These are phyloP conservation scores for Condylura cristata DNA, from an alignment of 2,113 vertebrate genomes.

Conservation along the genomic window DNA sequence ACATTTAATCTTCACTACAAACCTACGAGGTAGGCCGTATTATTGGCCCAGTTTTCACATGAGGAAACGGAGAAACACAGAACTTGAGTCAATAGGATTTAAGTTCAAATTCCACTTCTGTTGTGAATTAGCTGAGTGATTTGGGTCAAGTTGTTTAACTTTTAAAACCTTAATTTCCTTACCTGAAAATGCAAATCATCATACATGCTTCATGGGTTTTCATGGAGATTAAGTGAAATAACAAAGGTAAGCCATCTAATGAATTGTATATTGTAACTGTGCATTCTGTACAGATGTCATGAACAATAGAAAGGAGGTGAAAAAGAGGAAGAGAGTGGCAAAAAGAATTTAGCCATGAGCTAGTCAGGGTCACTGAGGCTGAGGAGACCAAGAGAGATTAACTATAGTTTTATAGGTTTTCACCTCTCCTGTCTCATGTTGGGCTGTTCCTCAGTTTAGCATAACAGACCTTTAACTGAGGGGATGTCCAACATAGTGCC, in stretches of 20 bases:
- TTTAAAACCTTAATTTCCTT: conserved; percentile 51
- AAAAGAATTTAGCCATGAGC: background rate
- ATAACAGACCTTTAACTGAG: background rate
- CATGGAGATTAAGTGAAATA: conserved; percentile 1
- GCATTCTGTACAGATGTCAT: background rate
- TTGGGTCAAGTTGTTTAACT: conserved; percentile 21
- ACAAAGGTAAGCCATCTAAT: conserved; percentile 49
- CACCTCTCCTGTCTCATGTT: background rate
- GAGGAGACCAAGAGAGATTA: background rate
- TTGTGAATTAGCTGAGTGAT: background rate
- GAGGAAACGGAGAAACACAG: background rate
- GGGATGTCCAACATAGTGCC: background rate
- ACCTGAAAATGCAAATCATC: conserved; percentile 27
- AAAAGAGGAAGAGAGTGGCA: background rate
- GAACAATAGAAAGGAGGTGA: background rate
- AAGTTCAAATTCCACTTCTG: background rate
- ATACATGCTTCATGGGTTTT: conserved; percentile 16
- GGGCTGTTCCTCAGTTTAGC: background rate
- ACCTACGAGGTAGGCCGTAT: background rate
- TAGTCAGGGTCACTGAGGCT: background rate
- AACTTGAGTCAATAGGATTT: conserved; percentile 50
- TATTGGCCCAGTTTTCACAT: background rate
- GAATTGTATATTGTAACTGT: background rate
- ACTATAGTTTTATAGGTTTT: background rate
- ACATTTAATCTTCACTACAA: background rate